These are phyloP conservation scores for Carposina sasakii DNA, from an alignment of 1,140 invertebrate species.

Conservation along the genomic window DNA sequence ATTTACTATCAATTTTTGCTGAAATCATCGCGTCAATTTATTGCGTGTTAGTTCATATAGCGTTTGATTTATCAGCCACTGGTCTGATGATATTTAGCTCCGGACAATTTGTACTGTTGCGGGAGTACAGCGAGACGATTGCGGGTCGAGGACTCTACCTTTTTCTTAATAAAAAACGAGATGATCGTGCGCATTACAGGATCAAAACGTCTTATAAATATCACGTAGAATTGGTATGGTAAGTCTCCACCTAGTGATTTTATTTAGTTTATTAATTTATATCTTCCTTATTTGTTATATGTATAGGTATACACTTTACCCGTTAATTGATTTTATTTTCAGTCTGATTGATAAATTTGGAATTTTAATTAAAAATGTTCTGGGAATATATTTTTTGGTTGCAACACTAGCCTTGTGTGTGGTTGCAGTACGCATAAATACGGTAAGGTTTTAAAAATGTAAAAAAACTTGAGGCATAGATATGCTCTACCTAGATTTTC, in stretches of 20 bases:
- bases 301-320: too few relatives aligned
- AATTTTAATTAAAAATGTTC: constrained; percentile 33
- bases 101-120: constrained; percentile 43
- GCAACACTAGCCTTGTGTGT: constrained; percentile 44
- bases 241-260: too few relatives aligned
- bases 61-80: constrained; percentile 40
- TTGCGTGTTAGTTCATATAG: constrained; percentile 40
- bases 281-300: too few relatives aligned
- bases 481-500: too few relatives aligned
- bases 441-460: constrained; percentile 34
- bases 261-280: too few relatives aligned
- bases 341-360: constrained; percentile 34
- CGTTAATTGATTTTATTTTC: constrained; percentile 19
- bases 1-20: constrained; percentile 28
- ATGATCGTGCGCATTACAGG: constrained; percentile 36
- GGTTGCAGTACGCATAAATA: constrained; percentile 42
- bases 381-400: constrained; percentile 51
- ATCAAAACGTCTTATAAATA: constrained; percentile 41
- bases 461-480: too few relatives aligned
- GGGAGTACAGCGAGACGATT: constrained; percentile 34
- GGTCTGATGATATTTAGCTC: constrained; percentile 53
- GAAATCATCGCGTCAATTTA: constrained; percentile 39
- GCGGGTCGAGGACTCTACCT: constrained; percentile 32
- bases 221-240: too few relatives aligned
- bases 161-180: constrained; percentile 25